Evolutionary conservation across 2,113 vertebrate species (phyloP).

Genomic region (Cavia porcellus): DNA sequence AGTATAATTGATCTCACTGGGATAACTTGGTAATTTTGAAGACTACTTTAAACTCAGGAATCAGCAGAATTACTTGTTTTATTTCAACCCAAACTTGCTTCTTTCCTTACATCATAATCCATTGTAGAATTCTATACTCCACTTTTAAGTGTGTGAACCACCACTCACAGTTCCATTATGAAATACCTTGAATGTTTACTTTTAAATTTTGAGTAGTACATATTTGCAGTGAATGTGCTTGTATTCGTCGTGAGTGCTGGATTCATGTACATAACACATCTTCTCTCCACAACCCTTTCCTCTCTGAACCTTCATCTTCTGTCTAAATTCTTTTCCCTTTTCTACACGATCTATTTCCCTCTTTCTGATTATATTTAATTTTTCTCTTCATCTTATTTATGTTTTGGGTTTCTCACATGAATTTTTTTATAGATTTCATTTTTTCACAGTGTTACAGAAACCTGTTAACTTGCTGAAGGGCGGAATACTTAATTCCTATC

Average conservation of each 20-base stretch:
- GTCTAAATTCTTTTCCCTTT: not conserved
- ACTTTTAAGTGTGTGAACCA: not conserved
- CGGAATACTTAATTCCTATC: too few species aligned
- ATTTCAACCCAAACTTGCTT: not conserved
- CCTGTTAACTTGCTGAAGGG: not conserved
- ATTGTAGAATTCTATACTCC: not conserved
- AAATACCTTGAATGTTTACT: too few species aligned
- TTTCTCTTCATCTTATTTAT: not conserved
- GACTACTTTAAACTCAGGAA: not conserved
- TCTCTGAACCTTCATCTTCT: not conserved
- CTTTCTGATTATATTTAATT: not conserved
- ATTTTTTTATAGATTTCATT: not conserved
- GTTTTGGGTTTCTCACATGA: too few species aligned
- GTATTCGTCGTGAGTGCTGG: too few species aligned
- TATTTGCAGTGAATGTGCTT: too few species aligned
- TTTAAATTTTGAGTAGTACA: too few species aligned
- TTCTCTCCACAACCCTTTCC: too few species aligned
- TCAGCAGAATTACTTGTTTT: not conserved
- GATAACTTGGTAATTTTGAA: not conserved
- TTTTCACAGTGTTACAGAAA: not conserved
- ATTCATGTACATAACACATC: too few species aligned
- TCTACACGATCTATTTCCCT: not conserved
- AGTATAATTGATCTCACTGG: not conserved
- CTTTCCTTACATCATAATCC: accelerated
- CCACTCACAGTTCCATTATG: not conserved